phyloP scores from a whole-genome alignment of 2,113 vertebrate genomes.

The Calyptomena viridis region DNA sequence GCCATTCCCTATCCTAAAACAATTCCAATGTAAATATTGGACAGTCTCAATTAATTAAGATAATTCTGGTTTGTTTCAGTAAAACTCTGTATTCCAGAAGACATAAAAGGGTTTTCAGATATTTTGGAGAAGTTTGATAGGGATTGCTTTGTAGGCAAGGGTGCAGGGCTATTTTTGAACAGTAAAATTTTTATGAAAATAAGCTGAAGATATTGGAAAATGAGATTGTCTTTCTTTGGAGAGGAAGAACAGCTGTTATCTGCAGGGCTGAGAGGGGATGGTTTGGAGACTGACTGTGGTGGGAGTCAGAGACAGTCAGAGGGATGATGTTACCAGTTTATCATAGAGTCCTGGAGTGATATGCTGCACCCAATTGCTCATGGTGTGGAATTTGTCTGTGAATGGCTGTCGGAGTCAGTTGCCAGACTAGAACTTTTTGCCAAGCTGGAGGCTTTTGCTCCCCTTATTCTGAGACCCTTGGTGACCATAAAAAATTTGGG shows the following conservation, averaged over 20 bases:
- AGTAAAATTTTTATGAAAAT: background rate
- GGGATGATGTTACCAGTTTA: fast-evolving
- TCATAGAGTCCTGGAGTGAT: background rate
- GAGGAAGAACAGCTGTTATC: background rate
- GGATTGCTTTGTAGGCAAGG: background rate
- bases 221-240: background rate
- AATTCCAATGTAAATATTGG: background rate
- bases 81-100: background rate
- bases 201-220: background rate
- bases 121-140: background rate
- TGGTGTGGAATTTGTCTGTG: background rate
- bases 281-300: background rate
- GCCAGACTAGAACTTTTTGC: background rate
- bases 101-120: background rate
- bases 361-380: background rate
- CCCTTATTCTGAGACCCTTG: background rate
- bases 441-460: background rate
- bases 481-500: background rate
- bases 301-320: background rate
- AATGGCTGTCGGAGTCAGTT: background rate
- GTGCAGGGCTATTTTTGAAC: background rate
- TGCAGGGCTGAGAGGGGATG: background rate
- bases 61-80: background rate
- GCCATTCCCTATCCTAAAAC: background rate
- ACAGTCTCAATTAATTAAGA: background rate